Percentiles rank a stretch among this genome's conserved stretches.
Conservation (phyloP, 2,113 vertebrate species). For the Rallus limicola region DNA sequence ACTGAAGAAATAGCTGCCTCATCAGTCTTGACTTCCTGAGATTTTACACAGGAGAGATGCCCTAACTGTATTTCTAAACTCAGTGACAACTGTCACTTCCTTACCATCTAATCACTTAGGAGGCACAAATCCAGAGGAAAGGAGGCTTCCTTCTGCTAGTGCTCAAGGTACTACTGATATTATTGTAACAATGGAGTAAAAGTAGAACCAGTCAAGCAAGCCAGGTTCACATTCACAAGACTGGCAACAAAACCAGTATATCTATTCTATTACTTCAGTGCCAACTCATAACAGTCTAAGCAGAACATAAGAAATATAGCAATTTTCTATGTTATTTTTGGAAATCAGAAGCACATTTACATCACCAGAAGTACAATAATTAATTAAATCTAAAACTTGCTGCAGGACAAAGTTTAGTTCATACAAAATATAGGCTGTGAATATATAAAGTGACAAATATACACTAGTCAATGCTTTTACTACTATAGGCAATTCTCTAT, state of each 20-base stretch:
- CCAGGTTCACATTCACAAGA: neutral
- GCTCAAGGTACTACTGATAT: neutral
- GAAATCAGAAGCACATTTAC: neutral
- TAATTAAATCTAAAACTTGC: neutral
- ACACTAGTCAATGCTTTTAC: neutral
- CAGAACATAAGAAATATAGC: neutral
- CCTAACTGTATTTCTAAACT: neutral
- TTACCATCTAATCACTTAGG: neutral
- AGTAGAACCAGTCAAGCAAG: neutral
- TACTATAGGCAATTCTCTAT: neutral
- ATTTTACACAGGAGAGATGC: neutral
- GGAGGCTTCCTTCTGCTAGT: neutral
- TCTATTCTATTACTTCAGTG: neutral
- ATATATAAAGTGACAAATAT: neutral
- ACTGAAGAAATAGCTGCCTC: neutral
- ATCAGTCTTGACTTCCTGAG: neutral
- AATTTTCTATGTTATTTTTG: neutral
- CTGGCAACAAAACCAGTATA: neutral
- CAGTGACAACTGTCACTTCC: neutral
- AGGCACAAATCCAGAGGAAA: neutral
- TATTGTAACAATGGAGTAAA: neutral
- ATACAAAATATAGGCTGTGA: neutral
- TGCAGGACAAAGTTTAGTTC: neutral
- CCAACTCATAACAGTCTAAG: neutral
- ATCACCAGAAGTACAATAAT: neutral